Conservation (phyloP, 1,140 invertebrate species). For the Idris sp. region DNA sequence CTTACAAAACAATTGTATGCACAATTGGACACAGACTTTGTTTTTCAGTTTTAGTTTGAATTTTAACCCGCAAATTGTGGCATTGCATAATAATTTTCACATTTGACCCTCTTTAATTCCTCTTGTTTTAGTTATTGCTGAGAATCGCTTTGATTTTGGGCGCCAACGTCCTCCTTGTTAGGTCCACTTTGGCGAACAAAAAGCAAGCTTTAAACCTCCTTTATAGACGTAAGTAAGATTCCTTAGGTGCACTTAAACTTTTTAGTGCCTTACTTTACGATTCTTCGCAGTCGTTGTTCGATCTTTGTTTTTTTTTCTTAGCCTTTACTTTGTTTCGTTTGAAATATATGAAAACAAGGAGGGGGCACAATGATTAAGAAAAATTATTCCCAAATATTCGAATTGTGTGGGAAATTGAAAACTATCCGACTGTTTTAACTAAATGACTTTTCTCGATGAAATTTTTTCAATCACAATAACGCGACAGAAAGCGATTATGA, state of each 20-base stretch:
- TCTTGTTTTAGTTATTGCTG: too few species aligned
- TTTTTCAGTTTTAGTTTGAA: too few species aligned
- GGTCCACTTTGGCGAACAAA: conserved; percentile 32
- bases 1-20: too few species aligned
- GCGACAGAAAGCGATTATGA: background rate
- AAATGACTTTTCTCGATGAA: background rate
- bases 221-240: conserved; percentile 64
- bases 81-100: too few species aligned
- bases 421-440: background rate
- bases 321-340: background rate
- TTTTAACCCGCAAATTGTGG: too few species aligned
- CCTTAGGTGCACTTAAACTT: conserved; percentile 57
- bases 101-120: conserved; percentile 34
- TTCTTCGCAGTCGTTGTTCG: conserved; percentile 36
- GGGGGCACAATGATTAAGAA: too few species aligned
- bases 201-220: conserved; percentile 53
- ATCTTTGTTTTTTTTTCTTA: conserved; percentile 36
- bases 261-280: conserved; percentile 58
- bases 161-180: too few species aligned
- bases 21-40: too few species aligned
- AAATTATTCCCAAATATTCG: too few species aligned
- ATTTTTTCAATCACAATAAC: conserved; percentile 12
- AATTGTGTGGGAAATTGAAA: conserved; percentile 2
- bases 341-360: too few species aligned
- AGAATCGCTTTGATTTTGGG: too few species aligned